Base-by-base conservation (phyloP, 2,113 vertebrate species). In the Sinocyclocheilus grahami region DNA sequence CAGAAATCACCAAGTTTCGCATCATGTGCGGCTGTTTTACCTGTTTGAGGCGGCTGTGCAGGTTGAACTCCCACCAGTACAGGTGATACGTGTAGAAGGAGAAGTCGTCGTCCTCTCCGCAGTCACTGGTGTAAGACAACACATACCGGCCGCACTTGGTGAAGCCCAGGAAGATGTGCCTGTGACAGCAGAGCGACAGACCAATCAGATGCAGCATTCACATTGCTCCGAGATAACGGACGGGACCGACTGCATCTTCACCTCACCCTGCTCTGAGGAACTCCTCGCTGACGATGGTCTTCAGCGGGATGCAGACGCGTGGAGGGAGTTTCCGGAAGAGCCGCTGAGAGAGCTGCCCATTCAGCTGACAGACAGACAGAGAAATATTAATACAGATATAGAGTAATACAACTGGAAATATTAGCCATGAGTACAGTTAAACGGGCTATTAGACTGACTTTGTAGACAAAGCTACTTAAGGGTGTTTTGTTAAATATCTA, bases 31-130 rank as follows among this genome's bases (percentile, higher is more conserved):
- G 30, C 30, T 30, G 30, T 30, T 30, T 30, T 30, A 30, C 97
- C 96, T 98, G 96, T 88, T 95, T 97, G 86, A 99, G 96, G 71
- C 97, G 94, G 92, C 96, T 97, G 94, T 97, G 97, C 5, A 98
- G 93, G 89, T 98, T 97, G 92, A 98, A 98, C 89, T 98, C 96
- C 97, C 97, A 99, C 97, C 97, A 99, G 88, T 98, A 97, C 1
- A 99, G 95, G 90, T 97, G 96, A 86, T 99, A 99, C 30, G 96
- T 96, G 86, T 97, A 98, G 92, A 97, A 97, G 83, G 96, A 97
- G 87, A 96, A 96, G 78, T 98, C 97, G 0, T 98, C 96, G 0
- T 97, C 97, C 0, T 98, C 96, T 3, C 96, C 95, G 0, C 96
- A 96, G 91, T 95, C 96, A 78, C 96, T 97, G 79, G 97, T 98